Evolutionary conservation across 2,888 invertebrate species (phyloP), one percentile per base, ranked within the genome.

Genomic region (Uloborus plumipes): DNA sequence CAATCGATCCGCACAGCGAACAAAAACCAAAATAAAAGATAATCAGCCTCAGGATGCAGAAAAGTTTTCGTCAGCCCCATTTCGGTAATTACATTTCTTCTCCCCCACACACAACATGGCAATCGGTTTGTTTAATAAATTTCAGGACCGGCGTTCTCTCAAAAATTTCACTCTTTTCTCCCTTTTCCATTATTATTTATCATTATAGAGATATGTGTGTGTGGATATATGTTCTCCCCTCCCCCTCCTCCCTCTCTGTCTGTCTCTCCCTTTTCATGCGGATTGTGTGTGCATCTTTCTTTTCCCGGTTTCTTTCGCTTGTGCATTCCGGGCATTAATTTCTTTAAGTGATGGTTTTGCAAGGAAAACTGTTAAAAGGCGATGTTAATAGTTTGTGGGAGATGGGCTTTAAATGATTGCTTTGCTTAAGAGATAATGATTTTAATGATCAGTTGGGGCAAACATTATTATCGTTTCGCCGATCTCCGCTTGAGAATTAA

Each of bases 41-140:
- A 74, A 80, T 80, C 80, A 80, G 72, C 74, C 55, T 58, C 39
- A 59, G 58, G 73, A 65, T 58, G 69, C 53, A 70, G 74, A 72
- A 72, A 80, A 74, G 62, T 62, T 51, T 66, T 53, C 26, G 26
- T 26, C 26, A 26, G 26, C 67, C 70, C 67, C 79, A 80, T 71
- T 79, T 39, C 53, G 59, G 73, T 80, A 73, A 80, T 80, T 73
- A 73, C 73, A 69, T 80, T 80, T 69, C 73, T 73, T 73, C 61
- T 65, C 61, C 58, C n/a, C 49, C 50, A 26, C 26, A 26, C 26
- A 26, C 26, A 26, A 26, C 26, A 26, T 26, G 26, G 26, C 26
- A 26, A 26, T 80, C 73, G 80, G 80, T 80, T 80, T 80, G 80
- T 80, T 80, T 80, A 80, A 80, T 80, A 80, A 80, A 80, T 80